A percentile compares a stretch with the other conserved stretches of the same genome.
phyloP scores from a whole-genome alignment of 2,888 invertebrate genomes.

The Altica lythri region DNA sequence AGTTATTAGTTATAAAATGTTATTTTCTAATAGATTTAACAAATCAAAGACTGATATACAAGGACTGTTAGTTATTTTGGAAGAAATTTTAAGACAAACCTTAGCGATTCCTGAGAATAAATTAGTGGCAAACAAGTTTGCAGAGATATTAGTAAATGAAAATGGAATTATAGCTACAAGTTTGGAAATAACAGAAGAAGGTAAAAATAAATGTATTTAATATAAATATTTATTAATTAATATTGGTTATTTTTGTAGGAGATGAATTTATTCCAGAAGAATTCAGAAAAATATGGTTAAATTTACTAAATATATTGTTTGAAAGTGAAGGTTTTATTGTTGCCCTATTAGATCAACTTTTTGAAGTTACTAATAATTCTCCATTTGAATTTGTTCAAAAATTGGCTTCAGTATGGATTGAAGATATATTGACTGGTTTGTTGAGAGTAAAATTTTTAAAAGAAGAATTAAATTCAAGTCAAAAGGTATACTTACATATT shows the following conservation, averaged over 20 bases:
- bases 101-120: conserved; percentile 17
- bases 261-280: conserved; percentile 42
- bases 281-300: conserved; percentile 59
- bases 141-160: conserved; percentile 35
- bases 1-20: background rate
- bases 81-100: conserved; percentile 28
- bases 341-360: conserved; percentile 51
- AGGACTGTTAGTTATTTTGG: conserved; percentile 19
- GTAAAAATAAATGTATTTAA: conserved; percentile 7
- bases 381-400: conserved; percentile 32
- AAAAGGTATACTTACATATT: conserved; percentile 18
- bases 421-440: conserved; percentile 44
- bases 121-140: conserved; percentile 26
- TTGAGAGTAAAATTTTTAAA: conserved; percentile 31
- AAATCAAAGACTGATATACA: conserved; percentile 19
- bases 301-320: conserved; percentile 54
- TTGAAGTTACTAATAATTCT: conserved; percentile 36
- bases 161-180: conserved; percentile 23
- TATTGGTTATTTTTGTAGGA: conserved; percentile 36
- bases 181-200: conserved; percentile 23
- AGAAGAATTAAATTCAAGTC: conserved; percentile 28
- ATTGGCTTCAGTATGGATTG: conserved; percentile 47
- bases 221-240: conserved; percentile 19
- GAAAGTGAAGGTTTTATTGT: conserved; percentile 58
- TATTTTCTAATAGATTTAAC: conserved; percentile 10